Percentiles rank a stretch among this genome's conserved stretches.
Conservation (phyloP, 2,888 invertebrate species). For the Limenitis camilla region DNA sequence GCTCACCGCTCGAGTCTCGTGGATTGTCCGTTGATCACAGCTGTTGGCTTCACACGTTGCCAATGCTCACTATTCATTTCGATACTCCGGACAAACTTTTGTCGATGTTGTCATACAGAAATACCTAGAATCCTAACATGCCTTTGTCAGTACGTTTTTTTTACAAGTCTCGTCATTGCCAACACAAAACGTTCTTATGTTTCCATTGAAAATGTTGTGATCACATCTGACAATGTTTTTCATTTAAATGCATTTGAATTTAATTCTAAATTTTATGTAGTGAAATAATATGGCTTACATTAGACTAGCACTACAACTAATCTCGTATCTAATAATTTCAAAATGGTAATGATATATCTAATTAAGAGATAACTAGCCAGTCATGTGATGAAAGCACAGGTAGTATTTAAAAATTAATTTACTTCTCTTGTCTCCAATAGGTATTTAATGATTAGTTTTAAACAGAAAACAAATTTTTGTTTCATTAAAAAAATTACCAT, state of each 20-base stretch:
- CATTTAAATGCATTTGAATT: not conserved
- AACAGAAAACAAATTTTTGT: too few relatives aligned
- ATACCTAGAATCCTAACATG: not conserved
- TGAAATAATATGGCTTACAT: too few relatives aligned
- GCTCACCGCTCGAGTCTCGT: conserved; percentile 31
- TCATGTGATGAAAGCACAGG: conserved; percentile 1
- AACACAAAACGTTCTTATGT: not conserved
- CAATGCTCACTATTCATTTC: conserved; percentile 1
- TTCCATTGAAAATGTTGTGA: not conserved
- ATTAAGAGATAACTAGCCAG: conserved; percentile 1
- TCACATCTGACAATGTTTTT: not conserved
- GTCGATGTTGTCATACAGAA: conserved; percentile 1
- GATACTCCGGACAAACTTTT: not conserved
- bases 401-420: not conserved
- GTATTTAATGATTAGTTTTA: too few relatives aligned
- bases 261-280: too few relatives aligned
- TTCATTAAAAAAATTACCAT: too few relatives aligned
- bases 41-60: conserved; percentile 37
- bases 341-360: conserved; percentile 4
- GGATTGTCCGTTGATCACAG: conserved; percentile 33
- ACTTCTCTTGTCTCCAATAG: too few relatives aligned
- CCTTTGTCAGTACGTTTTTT: not conserved
- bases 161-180: too few relatives aligned
- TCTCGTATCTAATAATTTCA: not conserved
- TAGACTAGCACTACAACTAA: too few relatives aligned